Base-by-base conservation (phyloP, 2,797 vertebrate genomes). In the Molossus molossus region DNA sequence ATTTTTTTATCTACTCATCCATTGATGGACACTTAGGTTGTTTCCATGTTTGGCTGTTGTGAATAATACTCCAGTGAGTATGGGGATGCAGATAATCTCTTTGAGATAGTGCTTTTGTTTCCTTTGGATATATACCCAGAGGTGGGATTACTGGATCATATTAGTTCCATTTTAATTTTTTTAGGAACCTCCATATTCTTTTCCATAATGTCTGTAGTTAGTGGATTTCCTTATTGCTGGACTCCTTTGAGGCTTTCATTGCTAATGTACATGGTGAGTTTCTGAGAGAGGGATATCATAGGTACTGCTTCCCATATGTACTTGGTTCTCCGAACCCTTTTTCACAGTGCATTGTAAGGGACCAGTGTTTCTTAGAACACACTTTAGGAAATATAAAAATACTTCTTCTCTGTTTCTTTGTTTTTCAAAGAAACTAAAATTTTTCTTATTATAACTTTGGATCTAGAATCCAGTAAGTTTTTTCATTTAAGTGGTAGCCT, bases 351-450 rank as follows among this genome's bases (percentile, higher is more conserved):
- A 5, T 53, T 60, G 21, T 20, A 48, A 76, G 40, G 11, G 37
- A 37, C 25, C 33, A 23, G n/a, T 45, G 37, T 33, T 83, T 87
- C 48, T 58, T 60, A 29, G 53, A 65, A 65, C n/a, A 60, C 1
- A 3, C 29, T 67, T 83, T 65, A 87, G 70, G n/a, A 77, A 67
- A 77, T 20, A 27, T 64, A 90, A 37, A 65, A 83, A 53, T 57
- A 40, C 40, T 70, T 13, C 25, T 82, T 55, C 27, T 62, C 37
- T 67, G 40, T 69, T 60, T 69, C 69, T 87, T 70, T 75, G 77
- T 64, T 57, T 88, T 84, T 53, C 37, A 88, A 79, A 94, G 77
- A 94, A 84, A 79, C 5, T 5, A 33, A 48, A 77, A 29, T 37
- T 87, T 90, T 82, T 58, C 48, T 55, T 58, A 23, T 57, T 21